Evolutionary conservation across 2,113 vertebrate genomes (phyloP), one percentile per base, ranked within the genome.

Genomic region (Caranx ignobilis): DNA sequence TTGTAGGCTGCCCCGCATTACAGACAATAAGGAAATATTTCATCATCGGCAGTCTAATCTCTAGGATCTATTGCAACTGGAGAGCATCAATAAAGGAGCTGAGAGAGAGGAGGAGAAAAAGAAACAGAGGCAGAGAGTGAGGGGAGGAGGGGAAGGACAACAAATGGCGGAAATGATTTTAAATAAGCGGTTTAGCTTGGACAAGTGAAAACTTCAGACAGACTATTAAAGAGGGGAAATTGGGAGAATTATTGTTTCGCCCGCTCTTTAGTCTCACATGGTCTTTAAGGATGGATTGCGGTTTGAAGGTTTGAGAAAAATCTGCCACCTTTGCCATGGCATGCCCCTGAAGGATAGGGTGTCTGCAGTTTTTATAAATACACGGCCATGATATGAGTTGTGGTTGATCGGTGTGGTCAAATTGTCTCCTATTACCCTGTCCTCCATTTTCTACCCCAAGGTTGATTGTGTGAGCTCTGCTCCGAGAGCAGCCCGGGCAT

Each of bases 21-120:
- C 90, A 88, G 92, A 94, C 92, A 94, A 92, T 90, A 88, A 94
- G 93, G 92, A 94, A 95, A 94, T 94, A 93, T 94, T 94, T 94
- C 85, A 94, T 95, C 91, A 94, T 92, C 54, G 67, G 64, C 88
- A 66, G 74, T 73, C 86, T 91, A 92, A 94, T 94, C 92, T 93
- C 71, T 50, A 32, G 65, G 88, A 94, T 93, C 88, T 77, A 84
- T 84, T 79, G 79, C 67, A 85, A 92, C 87, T 91, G 79, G 85
- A 83, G 84, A 82, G 77, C 88, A 87, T 91, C 87, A 90, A 89
- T 89, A 91, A 87, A 86, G 87, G 70, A 75, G 75, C 64, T 10
- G 45, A 73, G 75, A 70, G 83, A 60, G 43, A 77, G 26, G 26
- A 76, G 79, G 82, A 50, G 78, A 84, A 83, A 81, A 21, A 76